Evolutionary conservation across 1,140 invertebrate species (phyloP).

Genomic region (Thaumatotibia leucotreta): DNA sequence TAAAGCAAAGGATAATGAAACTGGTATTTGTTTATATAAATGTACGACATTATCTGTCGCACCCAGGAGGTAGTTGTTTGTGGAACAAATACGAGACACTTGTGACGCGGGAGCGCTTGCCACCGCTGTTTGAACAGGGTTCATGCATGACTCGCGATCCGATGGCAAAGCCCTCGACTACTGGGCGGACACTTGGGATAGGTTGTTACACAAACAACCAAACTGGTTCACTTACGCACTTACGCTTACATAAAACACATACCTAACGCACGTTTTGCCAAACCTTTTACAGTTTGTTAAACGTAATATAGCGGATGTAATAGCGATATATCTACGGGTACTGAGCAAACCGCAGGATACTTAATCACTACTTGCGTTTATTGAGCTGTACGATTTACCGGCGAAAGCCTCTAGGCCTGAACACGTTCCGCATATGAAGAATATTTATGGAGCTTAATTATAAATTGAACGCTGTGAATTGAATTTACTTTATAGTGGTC

Average conservation of each 20-base stretch:
- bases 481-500: conserved; percentile 25
- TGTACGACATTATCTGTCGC: conserved; percentile 40
- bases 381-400: conserved; percentile 24
- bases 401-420: conserved; percentile 30
- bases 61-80: conserved; percentile 54
- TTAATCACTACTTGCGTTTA: conserved; percentile 3
- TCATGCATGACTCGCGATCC: conserved; percentile 61
- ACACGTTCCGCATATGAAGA: conserved; percentile 27
- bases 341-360: not conserved
- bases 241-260: not conserved
- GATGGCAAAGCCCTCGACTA: conserved; percentile 26
- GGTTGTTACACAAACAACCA: conserved; percentile 8
- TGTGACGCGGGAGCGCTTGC: conserved; percentile 41
- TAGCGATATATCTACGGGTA: not conserved
- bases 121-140: conserved; percentile 53
- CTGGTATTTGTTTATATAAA: conserved; percentile 34
- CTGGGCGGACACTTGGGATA: conserved; percentile 9
- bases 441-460: conserved; percentile 43
- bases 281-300: not conserved
- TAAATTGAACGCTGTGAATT: conserved; percentile 27
- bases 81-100: conserved; percentile 59
- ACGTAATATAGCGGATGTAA: not conserved
- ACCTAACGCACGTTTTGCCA: not conserved
- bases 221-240: not conserved
- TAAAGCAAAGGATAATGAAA: not conserved